Conservation (phyloP, 1,140 invertebrate genomes). For the Gryllus bimaculatus region DNA sequence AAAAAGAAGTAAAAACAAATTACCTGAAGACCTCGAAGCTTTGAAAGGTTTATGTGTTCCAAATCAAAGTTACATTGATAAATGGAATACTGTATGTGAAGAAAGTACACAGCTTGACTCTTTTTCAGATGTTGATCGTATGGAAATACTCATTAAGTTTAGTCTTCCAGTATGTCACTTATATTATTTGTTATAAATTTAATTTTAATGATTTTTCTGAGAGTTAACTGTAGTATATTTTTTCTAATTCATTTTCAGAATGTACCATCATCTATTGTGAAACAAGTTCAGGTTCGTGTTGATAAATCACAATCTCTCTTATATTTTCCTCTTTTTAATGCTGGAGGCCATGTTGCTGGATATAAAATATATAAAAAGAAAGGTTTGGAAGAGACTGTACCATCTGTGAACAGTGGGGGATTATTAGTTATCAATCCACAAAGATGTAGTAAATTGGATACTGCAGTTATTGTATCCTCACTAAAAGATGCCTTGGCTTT, state of each 20-base stretch:
- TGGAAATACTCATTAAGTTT: slow-evolving; percentile 41
- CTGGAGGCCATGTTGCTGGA: slow-evolving; percentile 46
- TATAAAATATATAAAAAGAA: slow-evolving; percentile 43
- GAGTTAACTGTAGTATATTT: slow-evolving; percentile 8
- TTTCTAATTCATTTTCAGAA: slow-evolving; percentile 29
- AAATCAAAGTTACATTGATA: background rate
- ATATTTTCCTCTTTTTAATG: slow-evolving; percentile 54
- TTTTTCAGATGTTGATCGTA: slow-evolving; percentile 34
- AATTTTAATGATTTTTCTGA: slow-evolving; percentile 8
- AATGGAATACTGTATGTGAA: background rate
- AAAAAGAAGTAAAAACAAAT: slow-evolving; percentile 28
- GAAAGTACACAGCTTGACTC: slow-evolving; percentile 31
- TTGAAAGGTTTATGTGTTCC: background rate
- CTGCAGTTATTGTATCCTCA: slow-evolving; percentile 53
- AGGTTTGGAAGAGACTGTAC: slow-evolving; percentile 36
- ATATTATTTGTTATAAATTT: slow-evolving; percentile 24
- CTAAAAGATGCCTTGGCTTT: slow-evolving; percentile 54
- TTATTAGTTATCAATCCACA: slow-evolving; percentile 32
- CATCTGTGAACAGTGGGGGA: slow-evolving; percentile 36
- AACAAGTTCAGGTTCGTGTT: slow-evolving; percentile 35
- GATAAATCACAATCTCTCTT: slow-evolving; percentile 37
- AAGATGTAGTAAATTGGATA: slow-evolving; percentile 32
- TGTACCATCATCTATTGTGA: slow-evolving; percentile 33
- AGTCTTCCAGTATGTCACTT: slow-evolving; percentile 44
- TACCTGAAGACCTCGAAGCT: background rate